phyloP scores from a whole-genome alignment of 1,140 invertebrate genomes.

The Mesaphorura yosii region DNA sequence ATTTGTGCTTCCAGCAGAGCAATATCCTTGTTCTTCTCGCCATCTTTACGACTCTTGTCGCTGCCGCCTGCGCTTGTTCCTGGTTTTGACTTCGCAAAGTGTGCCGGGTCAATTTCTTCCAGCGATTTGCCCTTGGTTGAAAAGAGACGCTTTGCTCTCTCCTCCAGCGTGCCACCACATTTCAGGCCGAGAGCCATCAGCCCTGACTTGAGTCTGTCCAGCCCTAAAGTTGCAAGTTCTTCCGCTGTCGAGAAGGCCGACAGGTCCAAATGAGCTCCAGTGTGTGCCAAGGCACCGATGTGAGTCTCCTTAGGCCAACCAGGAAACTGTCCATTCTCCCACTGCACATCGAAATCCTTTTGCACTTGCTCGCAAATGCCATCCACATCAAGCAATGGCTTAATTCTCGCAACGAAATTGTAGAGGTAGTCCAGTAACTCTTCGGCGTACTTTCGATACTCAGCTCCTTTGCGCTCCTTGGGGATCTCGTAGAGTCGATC shows the following conservation, averaged over 20 bases:
- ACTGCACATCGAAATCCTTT: slow-evolving; percentile 74
- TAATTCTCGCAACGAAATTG: slow-evolving; percentile 71
- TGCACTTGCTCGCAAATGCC: slow-evolving; percentile 63
- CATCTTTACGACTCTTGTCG: slow-evolving; percentile 45
- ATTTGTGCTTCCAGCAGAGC: slow-evolving; percentile 77
- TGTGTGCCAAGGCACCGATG: slow-evolving; percentile 61
- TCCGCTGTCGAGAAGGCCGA: slow-evolving; percentile 94
- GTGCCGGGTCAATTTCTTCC: slow-evolving; percentile 64
- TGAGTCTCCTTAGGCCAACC: slow-evolving; percentile 96
- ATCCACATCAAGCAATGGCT: slow-evolving; percentile 79
- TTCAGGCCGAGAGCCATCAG: slow-evolving; percentile 94
- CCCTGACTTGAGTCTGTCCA: slow-evolving; percentile 94
- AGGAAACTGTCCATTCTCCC: slow-evolving; percentile 76
- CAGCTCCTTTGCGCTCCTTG: slow-evolving; percentile 83
- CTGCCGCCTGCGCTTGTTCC: slow-evolving; percentile 44
- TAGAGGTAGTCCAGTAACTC: slow-evolving; percentile 75
- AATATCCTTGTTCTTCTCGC: slow-evolving; percentile 56
- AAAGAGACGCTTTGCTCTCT: slow-evolving; percentile 89
- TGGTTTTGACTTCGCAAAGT: slow-evolving; percentile 74
- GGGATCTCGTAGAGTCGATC: slow-evolving; percentile 94
- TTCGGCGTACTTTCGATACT: slow-evolving; percentile 81
- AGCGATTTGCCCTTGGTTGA: slow-evolving; percentile 87
- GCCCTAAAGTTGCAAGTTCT: slow-evolving; percentile 86
- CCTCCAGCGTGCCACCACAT: slow-evolving; percentile 95
- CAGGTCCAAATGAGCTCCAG: slow-evolving; percentile 90